phyloP scores from a whole-genome alignment of 2,113 vertebrate genomes.

The Paraplagusia blochii region DNA sequence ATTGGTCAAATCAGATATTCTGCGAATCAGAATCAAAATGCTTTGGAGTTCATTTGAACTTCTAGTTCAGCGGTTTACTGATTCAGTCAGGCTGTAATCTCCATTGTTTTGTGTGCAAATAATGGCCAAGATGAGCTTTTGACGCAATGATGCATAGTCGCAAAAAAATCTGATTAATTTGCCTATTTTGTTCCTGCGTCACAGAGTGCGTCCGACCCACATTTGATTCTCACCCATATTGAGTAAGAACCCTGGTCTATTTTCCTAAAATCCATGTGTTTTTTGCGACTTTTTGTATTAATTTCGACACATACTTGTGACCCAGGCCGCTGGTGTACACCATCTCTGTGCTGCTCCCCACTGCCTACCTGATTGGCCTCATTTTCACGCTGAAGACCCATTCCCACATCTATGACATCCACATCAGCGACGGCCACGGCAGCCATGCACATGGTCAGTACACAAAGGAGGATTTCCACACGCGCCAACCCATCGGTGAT shows the following conservation, averaged over 20 bases:
- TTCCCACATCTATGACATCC: slow-evolving; percentile 84
- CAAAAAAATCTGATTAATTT: not conserved
- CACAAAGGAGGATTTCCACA: slow-evolving; percentile 15
- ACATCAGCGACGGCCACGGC: slow-evolving; percentile 75
- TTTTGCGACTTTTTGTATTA: not conserved
- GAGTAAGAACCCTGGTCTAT: slow-evolving; percentile 78
- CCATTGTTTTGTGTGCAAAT: no score
- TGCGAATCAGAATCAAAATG: no score
- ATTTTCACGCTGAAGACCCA: slow-evolving; percentile 87
- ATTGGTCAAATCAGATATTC: no score
- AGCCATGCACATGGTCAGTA: slow-evolving; percentile 79
- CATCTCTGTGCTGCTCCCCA: slow-evolving; percentile 77
- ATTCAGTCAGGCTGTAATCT: no score
- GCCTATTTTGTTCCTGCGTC: slow-evolving; percentile 11
- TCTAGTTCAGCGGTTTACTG: not conserved
- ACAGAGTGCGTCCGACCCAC: slow-evolving; percentile 72
- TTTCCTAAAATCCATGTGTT: not conserved
- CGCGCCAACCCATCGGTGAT: slow-evolving; percentile 21
- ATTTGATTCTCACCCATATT: slow-evolving; percentile 80
- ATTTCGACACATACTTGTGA: not conserved
- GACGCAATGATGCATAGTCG: not conserved
- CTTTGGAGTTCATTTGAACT: no score
- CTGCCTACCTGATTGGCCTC: slow-evolving; percentile 81
- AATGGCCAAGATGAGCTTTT: no score
- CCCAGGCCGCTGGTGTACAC: slow-evolving; percentile 80